Evolutionary conservation across 2,888 invertebrate genomes (phyloP).

Genomic region (Cheilosia scutellata): DNA sequence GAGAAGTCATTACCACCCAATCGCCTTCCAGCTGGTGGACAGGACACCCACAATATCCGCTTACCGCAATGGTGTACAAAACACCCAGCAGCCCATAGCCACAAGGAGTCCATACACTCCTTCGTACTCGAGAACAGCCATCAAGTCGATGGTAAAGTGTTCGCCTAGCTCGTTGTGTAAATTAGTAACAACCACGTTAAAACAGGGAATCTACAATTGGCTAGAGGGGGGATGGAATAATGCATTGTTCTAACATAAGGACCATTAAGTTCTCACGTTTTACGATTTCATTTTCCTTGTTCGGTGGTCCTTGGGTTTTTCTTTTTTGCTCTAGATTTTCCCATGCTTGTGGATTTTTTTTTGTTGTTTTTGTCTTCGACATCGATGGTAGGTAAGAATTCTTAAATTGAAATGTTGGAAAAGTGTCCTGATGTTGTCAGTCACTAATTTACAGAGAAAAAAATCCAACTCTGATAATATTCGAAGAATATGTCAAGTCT

Average conservation of each 20-base stretch:
- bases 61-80: constrained; percentile 52
- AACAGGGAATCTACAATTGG: constrained; percentile 74
- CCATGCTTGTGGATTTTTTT: constrained; percentile 1
- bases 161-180: constrained; percentile 75
- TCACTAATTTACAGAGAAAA: too few species aligned
- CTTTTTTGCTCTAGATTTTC: neutral
- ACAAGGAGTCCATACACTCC: constrained; percentile 22
- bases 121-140: constrained; percentile 49
- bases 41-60: constrained; percentile 56
- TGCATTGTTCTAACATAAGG: constrained; percentile 77
- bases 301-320: constrained; percentile 19
- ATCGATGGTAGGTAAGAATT: neutral
- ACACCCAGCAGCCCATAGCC: constrained; percentile 44
- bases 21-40: constrained; percentile 37
- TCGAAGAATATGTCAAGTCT: too few species aligned
- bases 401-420: too few species aligned
- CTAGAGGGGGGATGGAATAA: constrained; percentile 57
- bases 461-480: too few species aligned
- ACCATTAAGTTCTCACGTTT: constrained; percentile 79
- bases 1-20: constrained; percentile 48
- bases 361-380: constrained; percentile 5
- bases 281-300: constrained; percentile 78
- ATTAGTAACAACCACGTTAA: constrained; percentile 75
- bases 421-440: too few species aligned
- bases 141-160: constrained; percentile 73